Percentiles rank a stretch among this genome's conserved stretches.
These are phyloP conservation scores for Hemiprocne comata DNA, from an alignment of 2,113 vertebrate species.

Conservation along the genomic window DNA sequence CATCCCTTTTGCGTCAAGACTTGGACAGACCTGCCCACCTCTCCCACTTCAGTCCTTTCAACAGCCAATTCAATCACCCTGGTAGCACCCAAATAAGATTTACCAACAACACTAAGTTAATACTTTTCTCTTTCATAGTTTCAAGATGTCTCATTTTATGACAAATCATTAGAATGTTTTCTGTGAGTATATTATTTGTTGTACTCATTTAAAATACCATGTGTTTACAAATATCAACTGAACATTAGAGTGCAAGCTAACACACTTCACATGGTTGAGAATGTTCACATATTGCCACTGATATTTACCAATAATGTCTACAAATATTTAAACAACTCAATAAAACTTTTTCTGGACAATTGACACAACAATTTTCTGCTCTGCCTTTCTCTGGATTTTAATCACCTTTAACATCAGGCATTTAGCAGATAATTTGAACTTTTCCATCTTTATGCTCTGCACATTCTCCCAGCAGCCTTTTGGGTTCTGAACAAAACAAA, in stretches of 20 bases:
- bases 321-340: not conserved
- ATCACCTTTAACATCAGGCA: not conserved
- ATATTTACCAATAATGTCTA: not conserved
- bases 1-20: too few species aligned
- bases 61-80: not conserved
- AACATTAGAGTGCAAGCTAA: rapidly evolving
- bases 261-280: not conserved
- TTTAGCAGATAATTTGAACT: not conserved
- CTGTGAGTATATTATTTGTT: not conserved
- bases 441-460: not conserved
- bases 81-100: not conserved
- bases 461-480: not conserved
- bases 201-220: not conserved
- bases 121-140: not conserved
- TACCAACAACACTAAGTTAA: not conserved
- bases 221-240: not conserved
- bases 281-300: not conserved
- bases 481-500: not conserved
- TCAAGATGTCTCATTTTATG: not conserved
- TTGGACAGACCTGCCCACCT: too few species aligned
- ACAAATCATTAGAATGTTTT: not conserved
- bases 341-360: not conserved
- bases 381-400: not conserved
- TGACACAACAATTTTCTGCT: not conserved
- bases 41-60: too few species aligned